Evolutionary conservation across 2,113 vertebrate genomes (phyloP).

Genomic region (Gopherus evgoodei): DNA sequence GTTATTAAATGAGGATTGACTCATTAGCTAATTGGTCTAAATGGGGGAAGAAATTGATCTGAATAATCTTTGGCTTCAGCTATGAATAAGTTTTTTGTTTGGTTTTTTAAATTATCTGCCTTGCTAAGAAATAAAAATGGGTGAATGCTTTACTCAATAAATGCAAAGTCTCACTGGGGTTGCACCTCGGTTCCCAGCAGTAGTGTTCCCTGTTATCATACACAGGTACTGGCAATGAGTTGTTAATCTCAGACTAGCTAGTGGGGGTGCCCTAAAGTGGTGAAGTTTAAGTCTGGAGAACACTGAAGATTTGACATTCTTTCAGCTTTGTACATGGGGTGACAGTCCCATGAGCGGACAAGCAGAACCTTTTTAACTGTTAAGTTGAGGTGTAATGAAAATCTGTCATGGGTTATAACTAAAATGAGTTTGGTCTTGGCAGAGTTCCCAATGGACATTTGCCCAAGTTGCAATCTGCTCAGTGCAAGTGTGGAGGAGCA

Average conservation of each 20-base stretch:
- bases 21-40: constrained; percentile 23
- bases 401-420: constrained; percentile 57
- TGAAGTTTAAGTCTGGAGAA: constrained; percentile 61
- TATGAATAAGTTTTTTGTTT: not conserved
- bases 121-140: constrained; percentile 10
- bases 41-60: not conserved
- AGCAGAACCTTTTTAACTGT: constrained; percentile 34
- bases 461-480: not conserved
- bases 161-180: not conserved
- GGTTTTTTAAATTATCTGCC: constrained; percentile 17
- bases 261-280: constrained; percentile 30
- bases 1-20: constrained; percentile 1
- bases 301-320: constrained; percentile 73
- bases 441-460: not conserved
- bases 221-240: constrained; percentile 34
- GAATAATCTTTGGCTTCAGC: not conserved
- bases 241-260: constrained; percentile 57
- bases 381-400: constrained; percentile 69
- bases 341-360: constrained; percentile 42
- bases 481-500: not conserved
- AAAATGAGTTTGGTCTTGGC: constrained; percentile 51
- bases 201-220: constrained; percentile 57
- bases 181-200: not conserved
- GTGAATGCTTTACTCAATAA: not conserved
- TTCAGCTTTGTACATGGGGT: constrained; percentile 59